These are phyloP conservation scores for Ophioninae sp. DNA, from an alignment of 2,888 invertebrate species.

Conservation along the genomic window DNA sequence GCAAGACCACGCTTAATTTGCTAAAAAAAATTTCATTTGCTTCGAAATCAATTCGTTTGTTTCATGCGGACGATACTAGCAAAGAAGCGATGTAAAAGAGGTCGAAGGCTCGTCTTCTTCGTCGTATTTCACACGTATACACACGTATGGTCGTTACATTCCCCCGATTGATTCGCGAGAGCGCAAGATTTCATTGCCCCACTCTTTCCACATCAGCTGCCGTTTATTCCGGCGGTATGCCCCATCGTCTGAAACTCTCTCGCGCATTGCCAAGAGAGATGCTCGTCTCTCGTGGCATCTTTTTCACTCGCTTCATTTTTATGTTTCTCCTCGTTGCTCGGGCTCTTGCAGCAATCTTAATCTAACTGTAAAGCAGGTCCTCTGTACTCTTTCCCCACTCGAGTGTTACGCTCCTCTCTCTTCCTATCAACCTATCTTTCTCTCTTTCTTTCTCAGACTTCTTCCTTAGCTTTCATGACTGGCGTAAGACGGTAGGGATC, in stretches of 20 bases:
- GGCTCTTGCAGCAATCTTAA: constrained; percentile 60
- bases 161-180: constrained; percentile 8
- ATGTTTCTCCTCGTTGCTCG: constrained; percentile 47
- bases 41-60: not conserved
- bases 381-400: constrained; percentile 43
- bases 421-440: not conserved
- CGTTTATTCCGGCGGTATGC: not conserved
- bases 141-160: not conserved
- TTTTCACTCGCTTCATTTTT: constrained; percentile 49
- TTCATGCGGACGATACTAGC: not conserved
- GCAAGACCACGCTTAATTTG: too few species aligned
- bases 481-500: constrained; percentile 16
- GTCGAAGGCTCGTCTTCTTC: constrained; percentile 7
- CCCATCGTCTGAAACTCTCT: constrained; percentile 32
- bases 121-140: not conserved
- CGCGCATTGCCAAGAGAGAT: constrained; percentile 42
- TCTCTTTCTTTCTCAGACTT: constrained; percentile 45
- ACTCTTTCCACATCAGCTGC: constrained; percentile 43
- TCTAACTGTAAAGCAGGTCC: constrained; percentile 71
- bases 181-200: constrained; percentile 32
- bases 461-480: constrained; percentile 21
- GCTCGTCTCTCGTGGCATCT: constrained; percentile 37
- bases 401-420: not conserved
- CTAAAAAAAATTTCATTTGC: too few species aligned
- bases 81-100: constrained; percentile 9